Percentiles rank a stretch among this genome's conserved stretches.
Evolutionary conservation across 2,113 vertebrate genomes (phyloP).

Genomic region (Pelecanus crispus): DNA sequence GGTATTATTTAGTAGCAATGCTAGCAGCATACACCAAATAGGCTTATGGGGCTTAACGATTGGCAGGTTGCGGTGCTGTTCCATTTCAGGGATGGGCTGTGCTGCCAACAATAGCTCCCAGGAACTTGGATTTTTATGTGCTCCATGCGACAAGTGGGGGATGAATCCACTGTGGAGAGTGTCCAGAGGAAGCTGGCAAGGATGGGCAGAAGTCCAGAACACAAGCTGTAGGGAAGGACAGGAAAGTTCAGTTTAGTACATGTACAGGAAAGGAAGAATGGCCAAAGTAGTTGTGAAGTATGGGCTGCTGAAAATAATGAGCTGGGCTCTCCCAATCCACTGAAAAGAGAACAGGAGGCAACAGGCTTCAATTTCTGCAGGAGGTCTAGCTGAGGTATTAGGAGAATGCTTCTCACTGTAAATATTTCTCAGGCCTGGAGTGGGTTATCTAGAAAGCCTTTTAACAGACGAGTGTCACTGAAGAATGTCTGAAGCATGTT

Average conservation of each 20-base stretch:
- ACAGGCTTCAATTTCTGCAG: neutral
- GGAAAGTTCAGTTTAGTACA: neutral
- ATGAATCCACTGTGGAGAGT: too few species aligned
- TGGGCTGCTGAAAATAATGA: neutral
- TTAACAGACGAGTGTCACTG: neutral
- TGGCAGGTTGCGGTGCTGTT: neutral
- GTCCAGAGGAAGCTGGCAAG: neutral
- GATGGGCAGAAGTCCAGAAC: neutral
- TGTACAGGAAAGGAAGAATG: neutral
- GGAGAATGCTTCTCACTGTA: neutral
- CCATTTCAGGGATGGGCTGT: fast-evolving
- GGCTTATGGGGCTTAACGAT: fast-evolving
- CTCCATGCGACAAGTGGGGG: neutral
- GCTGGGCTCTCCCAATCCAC: neutral
- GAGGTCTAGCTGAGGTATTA: neutral
- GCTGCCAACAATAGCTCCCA: neutral
- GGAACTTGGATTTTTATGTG: neutral
- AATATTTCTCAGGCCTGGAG: neutral
- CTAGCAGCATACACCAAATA: neutral
- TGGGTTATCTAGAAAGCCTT: neutral
- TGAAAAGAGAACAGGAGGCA: neutral
- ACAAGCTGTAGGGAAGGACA: neutral
- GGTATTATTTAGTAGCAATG: neutral
- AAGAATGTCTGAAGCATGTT: neutral
- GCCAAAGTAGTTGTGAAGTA: neutral